phyloP scores from a whole-genome alignment of 2,888 invertebrate species.

The Lasioglossum calceatum region DNA sequence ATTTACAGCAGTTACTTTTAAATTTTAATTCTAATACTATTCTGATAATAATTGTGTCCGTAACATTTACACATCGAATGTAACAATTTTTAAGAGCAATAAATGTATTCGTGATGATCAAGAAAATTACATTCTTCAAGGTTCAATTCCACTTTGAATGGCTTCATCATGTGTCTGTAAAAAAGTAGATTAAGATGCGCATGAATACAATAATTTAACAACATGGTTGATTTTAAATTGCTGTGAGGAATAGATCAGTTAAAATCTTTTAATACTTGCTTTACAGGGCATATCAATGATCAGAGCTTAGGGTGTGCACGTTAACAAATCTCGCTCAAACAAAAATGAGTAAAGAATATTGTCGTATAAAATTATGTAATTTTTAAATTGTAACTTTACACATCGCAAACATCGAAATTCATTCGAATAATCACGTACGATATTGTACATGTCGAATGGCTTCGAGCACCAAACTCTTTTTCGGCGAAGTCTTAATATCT shows the following conservation, averaged over 20 bases:
- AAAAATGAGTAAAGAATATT: neutral
- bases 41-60: neutral
- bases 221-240: too few species aligned
- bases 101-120: neutral
- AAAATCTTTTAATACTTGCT: too few species aligned
- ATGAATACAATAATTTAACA: too few species aligned
- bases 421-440: neutral
- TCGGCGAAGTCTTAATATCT: neutral
- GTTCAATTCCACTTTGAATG: too few species aligned
- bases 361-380: neutral
- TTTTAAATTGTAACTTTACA: neutral
- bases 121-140: neutral
- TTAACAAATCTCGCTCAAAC: too few species aligned
- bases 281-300: too few species aligned
- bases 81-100: neutral
- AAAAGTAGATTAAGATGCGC: too few species aligned
- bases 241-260: too few species aligned
- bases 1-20: neutral
- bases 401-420: neutral
- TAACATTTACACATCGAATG: neutral
- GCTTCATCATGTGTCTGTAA: too few species aligned
- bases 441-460: neutral
- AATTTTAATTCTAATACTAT: neutral
- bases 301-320: too few species aligned
- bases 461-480: neutral